Conservation (phyloP, 2,113 vertebrate species). For the Myiozetetes cayanensis region DNA sequence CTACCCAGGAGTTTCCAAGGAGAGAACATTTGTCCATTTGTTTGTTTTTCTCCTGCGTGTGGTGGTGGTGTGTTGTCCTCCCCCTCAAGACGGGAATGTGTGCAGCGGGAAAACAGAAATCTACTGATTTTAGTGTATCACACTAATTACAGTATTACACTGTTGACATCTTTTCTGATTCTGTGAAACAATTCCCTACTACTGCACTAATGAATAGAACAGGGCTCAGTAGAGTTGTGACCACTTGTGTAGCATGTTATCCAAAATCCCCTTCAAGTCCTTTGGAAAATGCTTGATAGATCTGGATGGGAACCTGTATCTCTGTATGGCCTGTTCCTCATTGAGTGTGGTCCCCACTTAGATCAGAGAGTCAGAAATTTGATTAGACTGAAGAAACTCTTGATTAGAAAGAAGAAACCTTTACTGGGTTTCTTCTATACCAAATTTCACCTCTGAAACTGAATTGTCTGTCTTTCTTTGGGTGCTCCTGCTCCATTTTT, state of each 20-base stretch:
- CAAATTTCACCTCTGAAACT: not conserved
- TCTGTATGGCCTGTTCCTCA: not conserved
- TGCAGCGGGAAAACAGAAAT: not conserved
- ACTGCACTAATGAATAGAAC: not conserved
- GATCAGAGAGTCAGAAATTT: not conserved
- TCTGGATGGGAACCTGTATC: not conserved
- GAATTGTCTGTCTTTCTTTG: not conserved
- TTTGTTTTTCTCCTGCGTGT: not conserved
- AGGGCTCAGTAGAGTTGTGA: not conserved
- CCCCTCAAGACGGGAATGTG: rapidly evolving
- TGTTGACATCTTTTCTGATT: not conserved
- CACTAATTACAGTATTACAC: not conserved
- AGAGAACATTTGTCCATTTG: not conserved
- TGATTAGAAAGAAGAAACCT: not conserved
- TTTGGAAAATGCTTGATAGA: not conserved
- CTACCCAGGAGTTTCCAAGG: not conserved
- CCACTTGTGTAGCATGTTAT: not conserved
- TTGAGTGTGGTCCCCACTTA: not conserved
- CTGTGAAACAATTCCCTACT: not conserved
- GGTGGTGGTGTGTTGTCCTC: not conserved
- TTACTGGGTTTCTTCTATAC: not conserved
- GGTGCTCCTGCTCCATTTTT: not conserved
- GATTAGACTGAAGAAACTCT: not conserved
- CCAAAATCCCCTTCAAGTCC: not conserved
- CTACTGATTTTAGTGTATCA: not conserved